These are phyloP conservation scores for Gastrophryne carolinensis DNA, from an alignment of 2,797 vertebrate species.

Conservation along the genomic window DNA sequence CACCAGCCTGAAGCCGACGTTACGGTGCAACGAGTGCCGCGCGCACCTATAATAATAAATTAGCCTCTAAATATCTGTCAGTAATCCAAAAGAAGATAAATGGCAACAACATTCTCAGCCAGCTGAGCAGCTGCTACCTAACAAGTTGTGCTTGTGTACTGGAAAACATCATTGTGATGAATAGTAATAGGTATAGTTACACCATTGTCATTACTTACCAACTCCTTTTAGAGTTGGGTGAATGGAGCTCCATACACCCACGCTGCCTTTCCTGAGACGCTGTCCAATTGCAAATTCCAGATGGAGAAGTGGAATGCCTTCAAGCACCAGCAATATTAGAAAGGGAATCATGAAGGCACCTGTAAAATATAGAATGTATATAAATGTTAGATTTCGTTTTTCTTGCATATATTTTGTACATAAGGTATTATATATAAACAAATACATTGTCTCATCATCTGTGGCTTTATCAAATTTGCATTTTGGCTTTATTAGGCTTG, in stretches of 20 bases:
- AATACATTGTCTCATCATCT: not conserved
- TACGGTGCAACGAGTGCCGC: no score
- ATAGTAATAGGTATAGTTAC: no score
- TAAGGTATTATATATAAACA: not conserved
- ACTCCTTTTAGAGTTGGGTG: slow-evolving; percentile 83
- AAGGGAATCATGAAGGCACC: slow-evolving; percentile 97
- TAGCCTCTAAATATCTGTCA: no score
- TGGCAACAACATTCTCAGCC: no score
- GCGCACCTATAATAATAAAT: no score
- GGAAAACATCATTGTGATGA: no score
- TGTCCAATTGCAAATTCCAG: slow-evolving; percentile 95
- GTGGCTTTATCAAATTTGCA: not conserved
- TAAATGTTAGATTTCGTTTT: not conserved
- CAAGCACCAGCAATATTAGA: slow-evolving; percentile 88
- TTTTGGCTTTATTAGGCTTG: no score
- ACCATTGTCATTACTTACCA: no score
- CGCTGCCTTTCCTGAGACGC: slow-evolving; percentile 82
- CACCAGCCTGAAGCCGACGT: no score
- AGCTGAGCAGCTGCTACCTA: no score
- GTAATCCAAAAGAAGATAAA: no score
- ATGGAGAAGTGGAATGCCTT: slow-evolving; percentile 87
- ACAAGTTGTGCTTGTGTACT: no score
- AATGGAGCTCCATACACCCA: slow-evolving; percentile 86
- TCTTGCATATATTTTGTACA: not conserved
- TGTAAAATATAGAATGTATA: slow-evolving; percentile 55